Percentiles rank a stretch among this genome's conserved stretches.
phyloP scores from a whole-genome alignment of 1,140 invertebrate species.

The Ditylenchus dipsaci region DNA sequence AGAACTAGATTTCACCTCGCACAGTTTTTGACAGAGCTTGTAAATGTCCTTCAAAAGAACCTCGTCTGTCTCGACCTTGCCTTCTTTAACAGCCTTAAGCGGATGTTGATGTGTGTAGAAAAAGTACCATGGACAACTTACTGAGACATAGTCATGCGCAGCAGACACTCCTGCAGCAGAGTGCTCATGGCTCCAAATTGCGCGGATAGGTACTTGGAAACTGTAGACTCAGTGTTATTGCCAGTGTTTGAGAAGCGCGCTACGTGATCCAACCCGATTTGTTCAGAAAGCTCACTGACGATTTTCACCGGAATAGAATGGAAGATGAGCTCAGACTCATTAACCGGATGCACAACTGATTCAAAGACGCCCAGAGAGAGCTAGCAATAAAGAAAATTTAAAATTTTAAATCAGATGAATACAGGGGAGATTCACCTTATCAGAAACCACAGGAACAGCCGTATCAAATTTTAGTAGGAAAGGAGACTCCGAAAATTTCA shows the following conservation, averaged over 20 bases:
- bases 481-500: conserved; percentile 27
- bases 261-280: conserved; percentile 42
- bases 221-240: conserved; percentile 24
- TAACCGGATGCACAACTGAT: conserved; percentile 28
- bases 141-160: conserved; percentile 33
- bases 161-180: conserved; percentile 25
- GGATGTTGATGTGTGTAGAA: neutral
- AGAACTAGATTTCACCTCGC: conserved; percentile 3
- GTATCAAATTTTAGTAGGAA: conserved; percentile 38
- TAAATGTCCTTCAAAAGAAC: conserved; percentile 31
- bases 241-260: conserved; percentile 32
- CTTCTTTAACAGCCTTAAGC: conserved; percentile 34
- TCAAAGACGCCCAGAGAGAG: conserved; percentile 38
- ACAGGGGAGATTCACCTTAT: conserved; percentile 22
- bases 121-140: neutral
- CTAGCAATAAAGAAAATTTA: conserved; percentile 10
- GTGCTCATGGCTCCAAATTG: conserved; percentile 37
- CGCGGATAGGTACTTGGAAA: conserved; percentile 37
- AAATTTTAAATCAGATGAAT: neutral
- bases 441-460: conserved; percentile 15
- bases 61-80: conserved; percentile 19
- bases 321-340: conserved; percentile 24
- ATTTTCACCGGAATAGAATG: conserved; percentile 36
- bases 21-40: conserved; percentile 37
- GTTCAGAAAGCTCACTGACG: conserved; percentile 37